Evolutionary conservation across 2,797 vertebrate species (phyloP), one percentile per base, ranked within the genome.

Genomic region (Otus scops): DNA sequence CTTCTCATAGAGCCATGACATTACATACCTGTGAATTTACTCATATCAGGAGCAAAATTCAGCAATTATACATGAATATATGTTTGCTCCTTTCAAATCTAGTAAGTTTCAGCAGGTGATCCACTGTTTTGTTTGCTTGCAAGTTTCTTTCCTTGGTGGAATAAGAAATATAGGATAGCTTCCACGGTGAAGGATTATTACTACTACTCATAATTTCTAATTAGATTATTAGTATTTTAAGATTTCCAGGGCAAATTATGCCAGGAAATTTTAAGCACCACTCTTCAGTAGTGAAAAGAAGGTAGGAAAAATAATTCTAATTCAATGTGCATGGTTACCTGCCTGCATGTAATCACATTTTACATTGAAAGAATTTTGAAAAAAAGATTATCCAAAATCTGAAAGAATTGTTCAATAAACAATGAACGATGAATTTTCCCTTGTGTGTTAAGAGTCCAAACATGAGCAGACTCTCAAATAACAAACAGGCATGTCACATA

Each of bases 401-500:
- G 47, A 54, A 88, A 85, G 51, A 34, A n/a, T 30, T 79, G 12
- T 79, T 91, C 30, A 53, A 30, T 56, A 85, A 89, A 92, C 39
- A 77, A 19, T 15, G 36, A 79, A n/a, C 60, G 38, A 57, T 7
- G 23, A 68, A 50, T 93, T 87, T 85, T 54, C 22, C 68, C 11
- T 28, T 74, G 48, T 0, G 0, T 69, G 30, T 56, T 85, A 32
- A 15, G 65, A 60, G 56, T 63, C 71, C 68, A 94, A 89, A 79
- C n/a, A 87, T 41, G 28, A 94, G 71, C 51, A 89, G 67, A 80
- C 81, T 91, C 74, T 91, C 88, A 92, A 94, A 94, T 92, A 94
- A 85, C 81, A 90, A 92, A 87, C 81, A 94, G 77, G 15, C 89
- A 60, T 83, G 75, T 82, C 93, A 94, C 86, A 41, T 91, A 89